Percentiles rank a stretch among this genome's conserved stretches.
Evolutionary conservation across 35 echinoderm and acorn worm genomes (phyloP).

Genomic region (Acanthaster planci): DNA sequence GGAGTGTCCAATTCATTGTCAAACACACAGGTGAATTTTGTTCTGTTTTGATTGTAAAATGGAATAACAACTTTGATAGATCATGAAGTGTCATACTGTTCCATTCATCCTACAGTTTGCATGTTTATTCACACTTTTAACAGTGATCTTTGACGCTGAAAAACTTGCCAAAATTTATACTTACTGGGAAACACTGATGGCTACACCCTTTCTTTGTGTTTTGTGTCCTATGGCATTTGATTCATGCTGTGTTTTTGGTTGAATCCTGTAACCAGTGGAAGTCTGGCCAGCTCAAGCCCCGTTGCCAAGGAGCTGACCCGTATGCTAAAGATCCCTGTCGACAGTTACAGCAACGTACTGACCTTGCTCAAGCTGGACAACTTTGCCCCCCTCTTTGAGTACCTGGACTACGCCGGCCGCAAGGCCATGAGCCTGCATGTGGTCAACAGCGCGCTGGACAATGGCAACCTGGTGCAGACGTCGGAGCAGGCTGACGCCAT

Average conservation of each 20-base stretch:
- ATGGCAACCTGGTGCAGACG: constrained; percentile 51
- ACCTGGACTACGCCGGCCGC: constrained; percentile 88
- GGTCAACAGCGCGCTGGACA: constrained; percentile 89
- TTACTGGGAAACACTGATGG: too few relatives aligned
- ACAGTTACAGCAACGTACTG: constrained; percentile 95
- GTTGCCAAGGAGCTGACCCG: constrained; percentile 88
- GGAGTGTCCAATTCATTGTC: too few relatives aligned
- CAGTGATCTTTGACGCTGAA: too few relatives aligned
- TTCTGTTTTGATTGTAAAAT: too few relatives aligned
- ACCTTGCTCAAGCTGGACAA: constrained; percentile 78
- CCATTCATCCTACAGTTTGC: too few relatives aligned
- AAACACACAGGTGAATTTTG: too few relatives aligned
- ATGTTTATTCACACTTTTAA: too few relatives aligned
- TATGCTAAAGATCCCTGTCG: constrained; percentile 91
- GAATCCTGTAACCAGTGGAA: constrained; percentile 15
- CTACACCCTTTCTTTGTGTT: too few relatives aligned
- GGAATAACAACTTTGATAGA: too few relatives aligned
- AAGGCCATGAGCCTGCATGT: constrained; percentile 70
- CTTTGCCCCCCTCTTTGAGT: constrained; percentile 76
- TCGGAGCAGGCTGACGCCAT: constrained; percentile 87
- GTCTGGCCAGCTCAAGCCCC: constrained; percentile 62
- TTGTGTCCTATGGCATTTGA: not conserved
- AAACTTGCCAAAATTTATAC: too few relatives aligned
- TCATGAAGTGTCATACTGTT: too few relatives aligned
- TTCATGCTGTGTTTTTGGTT: not conserved